Base-by-base conservation (phyloP, 2,113 vertebrate species). In the Electrona antarctica region DNA sequence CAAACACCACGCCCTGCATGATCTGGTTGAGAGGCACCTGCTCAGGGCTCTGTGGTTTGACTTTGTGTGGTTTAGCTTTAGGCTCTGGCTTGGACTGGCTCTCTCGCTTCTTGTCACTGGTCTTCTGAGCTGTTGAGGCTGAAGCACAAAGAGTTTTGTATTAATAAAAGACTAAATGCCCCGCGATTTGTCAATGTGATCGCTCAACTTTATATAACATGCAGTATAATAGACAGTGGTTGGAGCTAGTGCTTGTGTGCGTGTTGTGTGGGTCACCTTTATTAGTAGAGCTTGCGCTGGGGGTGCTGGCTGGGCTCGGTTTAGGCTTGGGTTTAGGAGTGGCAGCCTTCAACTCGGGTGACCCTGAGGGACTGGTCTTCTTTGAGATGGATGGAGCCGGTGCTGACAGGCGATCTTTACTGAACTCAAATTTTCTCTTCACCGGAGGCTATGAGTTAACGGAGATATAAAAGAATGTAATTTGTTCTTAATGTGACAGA, bases 341-440 rank as follows among this genome's bases (percentile, higher is more conserved):
- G 13, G 56, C 59, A 12, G 85, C 64, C 87, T 87, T 89, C 48
- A 68, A 59, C 77, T 93, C 81, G 15, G 90, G 85, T 7, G 92
- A 92, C 1, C 7, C 76, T 10, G 81, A 51, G 0, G 86, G 77
- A 8, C 84, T 88, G 0, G 75, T 65, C 84, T 92, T 95, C 81
- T 90, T 94, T 0, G 82, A 7, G 2, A 89, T 57, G 0, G 90
- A 86, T 8, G 74, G 85, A 7, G 60, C 87, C 0, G 90, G 50
- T 1, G 71, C 69, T 47, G 89, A 90, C 86, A 78, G 79, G 1
- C 83, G 93, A 79, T 95, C 95, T 78, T 95, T 94, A 80, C 79
- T 93, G 77, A 96, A 94, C 85, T 96, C 95, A 91, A 95, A 93
- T 83, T 95, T 97, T 74, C 93, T 93, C 90, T 96, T 97, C 29